Evolutionary conservation across 2,797 vertebrate species (phyloP).

Genomic region (Malacoctenus gilli): DNA sequence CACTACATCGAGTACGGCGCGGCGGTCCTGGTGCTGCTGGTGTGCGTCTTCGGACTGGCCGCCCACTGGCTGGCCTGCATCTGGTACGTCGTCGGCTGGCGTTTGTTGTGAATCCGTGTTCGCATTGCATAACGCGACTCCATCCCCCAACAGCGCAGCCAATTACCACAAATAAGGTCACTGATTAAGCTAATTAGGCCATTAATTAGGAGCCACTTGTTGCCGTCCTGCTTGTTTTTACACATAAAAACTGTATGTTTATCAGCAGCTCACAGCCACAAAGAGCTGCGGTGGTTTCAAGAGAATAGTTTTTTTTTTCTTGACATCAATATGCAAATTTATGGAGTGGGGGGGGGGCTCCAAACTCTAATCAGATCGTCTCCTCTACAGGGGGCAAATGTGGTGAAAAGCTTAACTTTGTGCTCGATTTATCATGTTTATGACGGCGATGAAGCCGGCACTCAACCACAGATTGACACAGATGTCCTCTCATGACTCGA

Average conservation of each 20-base stretch:
- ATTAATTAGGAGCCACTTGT: conserved; percentile 48
- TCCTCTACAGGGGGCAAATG: conserved; percentile 35
- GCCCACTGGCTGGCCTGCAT: conserved; percentile 99
- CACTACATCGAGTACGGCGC: conserved; percentile 99
- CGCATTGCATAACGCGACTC: conserved; percentile 13
- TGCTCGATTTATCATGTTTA: conserved; percentile 51
- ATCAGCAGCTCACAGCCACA: conserved; percentile 32
- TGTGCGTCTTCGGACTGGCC: conserved; percentile 96
- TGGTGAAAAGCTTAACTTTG: conserved; percentile 34
- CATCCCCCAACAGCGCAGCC: conserved; percentile 17
- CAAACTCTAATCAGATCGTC: conserved; percentile 65
- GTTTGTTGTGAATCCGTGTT: not conserved
- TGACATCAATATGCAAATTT: conserved; percentile 60
- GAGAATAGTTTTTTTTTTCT: conserved; percentile 41
- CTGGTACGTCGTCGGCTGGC: conserved; percentile 76
- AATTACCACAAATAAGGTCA: conserved; percentile 51
- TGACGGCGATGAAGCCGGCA: conserved; percentile 23
- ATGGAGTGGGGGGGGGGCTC: conserved; percentile 29
- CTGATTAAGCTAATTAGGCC: conserved; percentile 46
- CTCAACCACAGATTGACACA: conserved; percentile 6
- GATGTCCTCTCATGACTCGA: conserved; percentile 20
- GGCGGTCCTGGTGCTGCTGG: conserved; percentile 94
- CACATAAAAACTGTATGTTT: conserved; percentile 23
- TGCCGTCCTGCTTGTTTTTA: conserved; percentile 43
- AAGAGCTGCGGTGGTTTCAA: conserved; percentile 37